Conservation (phyloP, 2,888 invertebrate species). For the Eumacrocentrus americanus region DNA sequence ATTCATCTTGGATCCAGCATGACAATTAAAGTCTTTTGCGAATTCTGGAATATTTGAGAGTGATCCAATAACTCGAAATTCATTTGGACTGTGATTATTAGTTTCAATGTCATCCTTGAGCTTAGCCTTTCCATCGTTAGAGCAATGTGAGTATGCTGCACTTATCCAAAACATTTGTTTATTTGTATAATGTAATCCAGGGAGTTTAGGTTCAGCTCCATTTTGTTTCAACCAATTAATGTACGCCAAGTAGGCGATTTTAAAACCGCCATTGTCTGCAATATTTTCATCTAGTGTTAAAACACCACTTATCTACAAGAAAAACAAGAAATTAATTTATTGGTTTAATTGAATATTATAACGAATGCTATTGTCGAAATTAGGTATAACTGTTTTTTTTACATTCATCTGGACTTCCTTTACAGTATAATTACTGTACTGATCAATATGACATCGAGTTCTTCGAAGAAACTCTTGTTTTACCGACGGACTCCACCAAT, state of each 20-base stretch:
- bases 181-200: constrained; percentile 74
- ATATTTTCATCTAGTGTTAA: constrained; percentile 2
- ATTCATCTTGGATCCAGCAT: background rate
- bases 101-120: too few species aligned
- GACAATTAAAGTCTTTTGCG: background rate
- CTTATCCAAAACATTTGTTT: constrained; percentile 71
- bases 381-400: background rate
- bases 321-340: background rate
- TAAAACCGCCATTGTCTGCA: constrained; percentile 17
- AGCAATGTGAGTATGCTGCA: constrained; percentile 53
- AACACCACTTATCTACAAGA: constrained; percentile 1
- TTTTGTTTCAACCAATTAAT: constrained; percentile 72
- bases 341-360: background rate
- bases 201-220: constrained; percentile 70
- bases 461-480: background rate
- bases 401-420: background rate
- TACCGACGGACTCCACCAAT: background rate
- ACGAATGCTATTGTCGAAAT: background rate
- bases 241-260: constrained; percentile 9
- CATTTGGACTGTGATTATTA: background rate
- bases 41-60: background rate
- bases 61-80: background rate
- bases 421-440: background rate
- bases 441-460: background rate
- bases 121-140: background rate